Percentiles rank a stretch among this genome's conserved stretches.
Conservation (phyloP, 2,797 vertebrate genomes). For the Emydoidea blandingii region DNA sequence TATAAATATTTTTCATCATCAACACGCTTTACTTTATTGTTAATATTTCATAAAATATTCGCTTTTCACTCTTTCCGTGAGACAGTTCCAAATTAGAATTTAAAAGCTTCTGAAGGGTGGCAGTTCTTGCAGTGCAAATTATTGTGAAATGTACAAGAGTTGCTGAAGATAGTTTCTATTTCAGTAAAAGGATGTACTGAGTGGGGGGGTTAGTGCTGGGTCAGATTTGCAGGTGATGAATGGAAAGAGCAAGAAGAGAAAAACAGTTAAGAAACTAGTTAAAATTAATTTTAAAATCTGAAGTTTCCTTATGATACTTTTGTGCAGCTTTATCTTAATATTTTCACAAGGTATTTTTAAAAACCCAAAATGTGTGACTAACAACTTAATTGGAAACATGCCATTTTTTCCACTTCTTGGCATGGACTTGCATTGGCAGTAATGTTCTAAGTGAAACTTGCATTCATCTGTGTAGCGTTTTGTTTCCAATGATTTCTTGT, state of each 20-base stretch:
- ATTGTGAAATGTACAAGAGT: background rate
- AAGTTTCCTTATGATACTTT: background rate
- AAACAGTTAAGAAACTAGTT: background rate
- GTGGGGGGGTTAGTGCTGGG: background rate
- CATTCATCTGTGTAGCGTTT: background rate
- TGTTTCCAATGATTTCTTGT: constrained; percentile 48
- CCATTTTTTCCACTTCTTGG: background rate
- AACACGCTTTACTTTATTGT: background rate
- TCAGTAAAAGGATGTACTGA: accelerated
- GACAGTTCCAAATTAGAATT: accelerated
- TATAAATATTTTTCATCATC: background rate
- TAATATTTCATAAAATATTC: background rate
- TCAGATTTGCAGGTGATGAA: constrained; percentile 41
- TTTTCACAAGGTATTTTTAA: background rate
- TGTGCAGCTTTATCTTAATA: background rate
- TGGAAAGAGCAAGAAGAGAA: background rate
- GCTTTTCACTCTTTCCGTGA: accelerated
- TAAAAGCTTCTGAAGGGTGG: accelerated
- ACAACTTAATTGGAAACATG: background rate
- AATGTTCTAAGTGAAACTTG: constrained; percentile 5
- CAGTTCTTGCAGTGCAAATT: background rate
- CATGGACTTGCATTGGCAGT: background rate
- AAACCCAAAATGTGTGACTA: background rate
- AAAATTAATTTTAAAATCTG: background rate
- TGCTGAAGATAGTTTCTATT: constrained; percentile 7